Percentiles rank a stretch among this genome's conserved stretches.
Evolutionary conservation across 1,140 invertebrate species (phyloP).

Genomic region (Saccostrea glomerata): DNA sequence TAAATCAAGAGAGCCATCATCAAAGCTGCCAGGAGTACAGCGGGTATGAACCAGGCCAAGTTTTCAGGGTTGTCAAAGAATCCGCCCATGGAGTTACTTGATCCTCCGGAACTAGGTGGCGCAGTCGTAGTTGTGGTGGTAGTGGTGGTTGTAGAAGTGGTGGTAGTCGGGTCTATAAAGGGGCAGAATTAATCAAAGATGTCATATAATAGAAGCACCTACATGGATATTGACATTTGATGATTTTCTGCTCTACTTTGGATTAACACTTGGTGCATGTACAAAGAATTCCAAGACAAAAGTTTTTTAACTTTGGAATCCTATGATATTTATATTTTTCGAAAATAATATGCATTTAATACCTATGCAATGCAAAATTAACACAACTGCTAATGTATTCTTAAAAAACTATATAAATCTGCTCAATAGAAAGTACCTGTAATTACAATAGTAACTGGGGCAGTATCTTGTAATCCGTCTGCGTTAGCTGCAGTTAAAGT

Average conservation of each 20-base stretch:
- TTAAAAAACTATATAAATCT: no score
- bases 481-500: slow-evolving; percentile 42
- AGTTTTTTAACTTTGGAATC: no score
- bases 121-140: slow-evolving; percentile 6
- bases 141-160: slow-evolving; percentile 42
- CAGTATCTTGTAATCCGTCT: slow-evolving; percentile 1
- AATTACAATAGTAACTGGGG: slow-evolving; percentile 35
- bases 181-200: no score
- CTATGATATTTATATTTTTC: no score
- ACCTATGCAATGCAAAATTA: no score
- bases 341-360: no score
- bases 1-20: slow-evolving; percentile 32
- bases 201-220: no score
- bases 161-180: slow-evolving; percentile 5
- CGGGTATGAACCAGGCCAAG: slow-evolving; percentile 52
- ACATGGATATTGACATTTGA: no score
- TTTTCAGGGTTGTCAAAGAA: slow-evolving; percentile 43
- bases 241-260: no score
- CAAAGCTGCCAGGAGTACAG: slow-evolving; percentile 41
- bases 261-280: no score
- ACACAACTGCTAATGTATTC: no score
- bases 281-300: no score
- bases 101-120: not conserved
- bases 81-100: not conserved
- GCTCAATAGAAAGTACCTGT: not conserved